phyloP scores from a whole-genome alignment of 2,113 vertebrate genomes.

The Hemiprocne comata region DNA sequence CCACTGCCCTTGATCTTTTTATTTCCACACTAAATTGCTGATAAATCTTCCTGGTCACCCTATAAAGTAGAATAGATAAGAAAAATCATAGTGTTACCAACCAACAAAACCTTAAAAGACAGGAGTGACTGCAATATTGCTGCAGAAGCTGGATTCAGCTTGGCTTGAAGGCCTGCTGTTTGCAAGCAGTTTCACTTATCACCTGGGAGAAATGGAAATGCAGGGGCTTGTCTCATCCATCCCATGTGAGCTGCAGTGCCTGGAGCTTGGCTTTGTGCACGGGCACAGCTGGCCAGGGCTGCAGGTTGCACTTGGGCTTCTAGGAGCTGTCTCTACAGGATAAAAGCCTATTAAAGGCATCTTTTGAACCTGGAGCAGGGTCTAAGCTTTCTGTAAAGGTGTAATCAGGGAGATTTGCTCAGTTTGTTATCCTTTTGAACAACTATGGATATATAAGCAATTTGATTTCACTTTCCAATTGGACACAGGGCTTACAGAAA shows the following conservation, averaged over 20 bases:
- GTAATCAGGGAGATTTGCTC: not conserved
- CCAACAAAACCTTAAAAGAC: not conserved
- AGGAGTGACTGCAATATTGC: not conserved
- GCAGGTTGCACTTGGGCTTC: not conserved
- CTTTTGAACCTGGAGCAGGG: not conserved
- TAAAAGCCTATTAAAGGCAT: not conserved
- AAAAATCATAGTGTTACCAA: not conserved
- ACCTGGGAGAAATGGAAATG: rapidly evolving
- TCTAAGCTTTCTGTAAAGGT: not conserved
- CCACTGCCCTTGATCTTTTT: not conserved
- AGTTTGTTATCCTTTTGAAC: not conserved
- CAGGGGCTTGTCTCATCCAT: not conserved
- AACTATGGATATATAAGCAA: not conserved
- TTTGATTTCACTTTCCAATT: not conserved
- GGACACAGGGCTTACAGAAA: not conserved
- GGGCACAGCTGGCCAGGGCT: not conserved
- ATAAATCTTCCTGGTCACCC: not conserved
- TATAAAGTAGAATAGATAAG: not conserved
- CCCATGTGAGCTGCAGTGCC: rapidly evolving
- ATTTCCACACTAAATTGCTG: not conserved
- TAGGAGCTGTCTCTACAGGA: not conserved
- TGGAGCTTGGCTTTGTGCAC: not conserved
- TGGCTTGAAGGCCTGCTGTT: not conserved
- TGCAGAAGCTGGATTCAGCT: not conserved
- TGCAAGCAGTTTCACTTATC: not conserved